These are phyloP conservation scores for Chrysaora quinquecirrha DNA, from an alignment of 30 jellyfish, hydroid and myxozoan species.

Conservation along the genomic window DNA sequence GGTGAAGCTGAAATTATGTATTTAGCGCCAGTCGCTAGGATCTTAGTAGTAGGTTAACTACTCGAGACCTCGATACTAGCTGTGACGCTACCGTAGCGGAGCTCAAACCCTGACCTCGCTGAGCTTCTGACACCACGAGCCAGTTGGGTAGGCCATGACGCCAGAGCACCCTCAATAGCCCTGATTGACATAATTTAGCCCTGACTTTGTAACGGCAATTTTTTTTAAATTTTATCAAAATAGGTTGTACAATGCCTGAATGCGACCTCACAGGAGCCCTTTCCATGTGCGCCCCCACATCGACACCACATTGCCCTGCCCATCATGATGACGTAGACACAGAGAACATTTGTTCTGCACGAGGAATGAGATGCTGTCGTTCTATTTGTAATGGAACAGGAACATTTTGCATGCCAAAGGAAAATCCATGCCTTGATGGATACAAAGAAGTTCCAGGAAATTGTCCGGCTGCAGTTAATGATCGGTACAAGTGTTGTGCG, in stretches of 20 bases:
- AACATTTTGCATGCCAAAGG: conserved; percentile 69
- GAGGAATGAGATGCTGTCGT: conserved; percentile 87
- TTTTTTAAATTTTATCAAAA: too few species aligned
- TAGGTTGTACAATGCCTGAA: conserved; percentile 97
- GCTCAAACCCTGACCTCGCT: too few species aligned
- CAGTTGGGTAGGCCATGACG: too few species aligned
- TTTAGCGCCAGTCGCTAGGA: too few species aligned
- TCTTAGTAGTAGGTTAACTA: too few species aligned
- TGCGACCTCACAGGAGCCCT: conserved; percentile 85
- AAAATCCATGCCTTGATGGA: conserved; percentile 73
- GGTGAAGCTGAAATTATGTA: too few species aligned
- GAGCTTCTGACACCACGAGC: too few species aligned
- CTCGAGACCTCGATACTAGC: too few species aligned
- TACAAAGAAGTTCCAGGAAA: conserved; percentile 65
- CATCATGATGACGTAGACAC: conserved; percentile 87
- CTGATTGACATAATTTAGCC: too few species aligned
- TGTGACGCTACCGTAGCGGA: too few species aligned
- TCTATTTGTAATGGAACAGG: conserved; percentile 83
- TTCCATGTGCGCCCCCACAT: conserved; percentile 87
- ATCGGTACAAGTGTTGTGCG: conserved; percentile 79
- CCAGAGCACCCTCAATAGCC: too few species aligned
- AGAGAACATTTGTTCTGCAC: conserved; percentile 61
- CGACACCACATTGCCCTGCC: conserved; percentile 85
- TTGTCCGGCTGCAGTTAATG: conserved; percentile 75
- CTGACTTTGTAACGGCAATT: too few species aligned